Conservation (phyloP, 2,797 vertebrate species). For the Pachyuromys duprasi region DNA sequence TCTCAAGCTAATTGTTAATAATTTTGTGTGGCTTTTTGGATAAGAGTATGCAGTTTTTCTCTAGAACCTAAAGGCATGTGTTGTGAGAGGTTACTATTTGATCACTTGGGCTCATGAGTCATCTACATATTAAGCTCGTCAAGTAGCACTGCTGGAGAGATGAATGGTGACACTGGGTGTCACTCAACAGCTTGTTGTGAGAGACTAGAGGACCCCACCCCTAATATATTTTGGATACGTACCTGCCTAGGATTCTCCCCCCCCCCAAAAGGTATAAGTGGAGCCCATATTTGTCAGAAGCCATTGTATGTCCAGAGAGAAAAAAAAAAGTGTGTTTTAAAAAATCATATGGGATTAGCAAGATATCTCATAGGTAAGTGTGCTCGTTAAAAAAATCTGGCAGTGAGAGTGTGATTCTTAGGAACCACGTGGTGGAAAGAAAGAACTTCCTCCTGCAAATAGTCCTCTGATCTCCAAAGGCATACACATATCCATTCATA, state of each 20-base stretch:
- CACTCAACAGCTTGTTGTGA: not conserved
- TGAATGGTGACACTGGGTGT: not conserved
- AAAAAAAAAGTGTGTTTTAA: not conserved
- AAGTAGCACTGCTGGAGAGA: not conserved
- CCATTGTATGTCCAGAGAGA: not conserved
- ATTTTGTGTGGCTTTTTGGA: not conserved
- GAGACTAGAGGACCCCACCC: not conserved
- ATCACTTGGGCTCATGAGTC: not conserved
- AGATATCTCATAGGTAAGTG: not conserved
- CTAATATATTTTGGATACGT: not conserved
- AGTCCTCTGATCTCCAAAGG: not conserved
- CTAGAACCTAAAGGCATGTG: not conserved
- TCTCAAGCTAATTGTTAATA: not conserved
- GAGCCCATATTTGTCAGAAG: not conserved
- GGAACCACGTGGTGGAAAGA: not conserved
- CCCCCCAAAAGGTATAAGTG: not conserved
- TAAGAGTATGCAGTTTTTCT: not conserved
- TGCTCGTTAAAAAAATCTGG: not conserved
- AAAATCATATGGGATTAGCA: not conserved
- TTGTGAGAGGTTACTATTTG: not conserved
- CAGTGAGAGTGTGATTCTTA: not conserved
- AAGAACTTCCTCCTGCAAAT: not conserved
- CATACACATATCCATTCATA: not conserved
- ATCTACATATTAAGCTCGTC: not conserved
- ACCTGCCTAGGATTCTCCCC: not conserved